Conservation (phyloP, 2,888 invertebrate genomes). For the Hedychridium roseum region DNA sequence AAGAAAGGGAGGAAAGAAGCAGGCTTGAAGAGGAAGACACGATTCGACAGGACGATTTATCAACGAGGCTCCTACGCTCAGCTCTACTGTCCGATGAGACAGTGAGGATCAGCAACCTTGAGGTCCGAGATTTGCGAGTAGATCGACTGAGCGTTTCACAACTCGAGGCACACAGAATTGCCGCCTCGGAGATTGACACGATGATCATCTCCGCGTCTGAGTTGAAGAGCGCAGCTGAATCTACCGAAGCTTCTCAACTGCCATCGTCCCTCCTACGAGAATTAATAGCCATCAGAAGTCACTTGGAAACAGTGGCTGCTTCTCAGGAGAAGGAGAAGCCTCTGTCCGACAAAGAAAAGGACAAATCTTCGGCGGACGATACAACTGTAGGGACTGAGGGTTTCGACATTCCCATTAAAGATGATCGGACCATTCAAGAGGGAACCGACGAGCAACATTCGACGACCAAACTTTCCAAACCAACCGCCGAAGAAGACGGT, state of each 20-base stretch:
- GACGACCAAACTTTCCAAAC: too few species aligned
- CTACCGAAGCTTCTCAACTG: conserved; percentile 34
- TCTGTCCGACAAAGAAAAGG: conserved; percentile 25
- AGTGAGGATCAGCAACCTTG: conserved; percentile 70
- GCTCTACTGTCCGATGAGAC: conserved; percentile 51
- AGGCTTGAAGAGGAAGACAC: conserved; percentile 11
- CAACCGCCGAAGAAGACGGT: too few species aligned
- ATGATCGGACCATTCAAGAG: too few species aligned
- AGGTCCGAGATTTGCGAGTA: conserved; percentile 80
- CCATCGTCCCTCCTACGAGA: conserved; percentile 52
- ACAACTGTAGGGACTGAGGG: neutral
- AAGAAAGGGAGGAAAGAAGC: conserved; percentile 24
- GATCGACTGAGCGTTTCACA: conserved; percentile 81
- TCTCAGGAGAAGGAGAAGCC: conserved; percentile 15
- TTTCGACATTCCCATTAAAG: neutral
- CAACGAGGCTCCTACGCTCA: conserved; percentile 33
- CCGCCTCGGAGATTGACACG: conserved; percentile 83
- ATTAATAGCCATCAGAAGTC: conserved; percentile 56
- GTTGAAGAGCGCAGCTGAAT: conserved; percentile 74
- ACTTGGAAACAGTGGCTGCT: conserved; percentile 47
- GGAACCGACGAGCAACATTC: too few species aligned
- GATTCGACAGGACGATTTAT: too few species aligned
- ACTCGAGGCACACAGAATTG: conserved; percentile 79
- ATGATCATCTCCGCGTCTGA: conserved; percentile 77
- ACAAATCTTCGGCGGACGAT: conserved; percentile 13